Evolutionary conservation across 2,888 invertebrate species (phyloP), one percentile per base, ranked within the genome.

Genomic region (Conchocele bisecta): DNA sequence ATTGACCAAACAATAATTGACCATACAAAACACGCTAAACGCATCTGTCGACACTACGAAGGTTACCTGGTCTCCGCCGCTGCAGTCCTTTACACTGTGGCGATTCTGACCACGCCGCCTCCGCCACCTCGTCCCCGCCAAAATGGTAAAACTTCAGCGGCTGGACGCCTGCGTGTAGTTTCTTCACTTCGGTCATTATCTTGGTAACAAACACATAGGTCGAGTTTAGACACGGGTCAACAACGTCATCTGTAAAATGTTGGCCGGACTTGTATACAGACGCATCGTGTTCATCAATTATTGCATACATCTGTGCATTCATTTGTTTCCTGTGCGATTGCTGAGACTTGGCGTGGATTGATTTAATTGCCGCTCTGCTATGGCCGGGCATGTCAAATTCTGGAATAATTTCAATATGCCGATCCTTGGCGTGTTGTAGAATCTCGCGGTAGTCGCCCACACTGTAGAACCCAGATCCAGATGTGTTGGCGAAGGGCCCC

Each of bases 321-420:
- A 75, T 75, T 15, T 59, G 51, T 26, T 48, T 50, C 9, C 59
- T 37, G 17, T 74, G 37, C 20, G 75, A 61, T n/a, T 74, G 76
- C 29, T 75, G 56, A 9, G 75, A 66, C 28, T 86, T 67, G 2
- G 81, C 76, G 46, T 84, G 77, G 83, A 89, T 86, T 22, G 89
- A 80, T 31, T 83, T 81, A 57, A 89, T 86, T 33, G 88, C 87
- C 0, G 89, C 89, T 29, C 83, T 80, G 13, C 82, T 78, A 65
- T 89, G 89, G 4, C 88, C 88, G 0, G 90, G 90, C 87, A 88
- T 86, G 56, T 89, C 89, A 29, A 90, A 75, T 72, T 89, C 90
- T 5, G 90, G 90, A 20, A 88, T 85, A 20, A 89, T 82, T 65
- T 84, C 74, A 28, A 90, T 85, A 68, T 89, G 84, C 3, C 78